These are phyloP conservation scores for Hemaris fuciformis DNA, from an alignment of 2,888 invertebrate genomes.

Conservation along the genomic window DNA sequence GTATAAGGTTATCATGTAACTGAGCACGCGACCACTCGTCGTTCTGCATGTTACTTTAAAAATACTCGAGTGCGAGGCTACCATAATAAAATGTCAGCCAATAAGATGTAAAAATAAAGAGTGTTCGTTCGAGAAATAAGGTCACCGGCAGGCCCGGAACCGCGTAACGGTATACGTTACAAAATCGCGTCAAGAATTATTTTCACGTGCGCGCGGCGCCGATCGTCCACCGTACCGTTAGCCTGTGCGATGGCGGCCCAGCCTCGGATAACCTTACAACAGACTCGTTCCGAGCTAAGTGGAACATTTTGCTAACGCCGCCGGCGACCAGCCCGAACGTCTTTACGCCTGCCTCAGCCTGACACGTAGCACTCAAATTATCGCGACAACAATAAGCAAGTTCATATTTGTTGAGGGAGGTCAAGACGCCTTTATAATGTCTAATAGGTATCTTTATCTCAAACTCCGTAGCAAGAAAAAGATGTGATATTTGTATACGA, in stretches of 20 bases:
- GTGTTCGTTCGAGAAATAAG: slow-evolving; percentile 72
- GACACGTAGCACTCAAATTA: background rate
- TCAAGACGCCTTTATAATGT: background rate
- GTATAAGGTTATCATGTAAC: too few relatives aligned
- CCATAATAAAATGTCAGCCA: slow-evolving; percentile 55
- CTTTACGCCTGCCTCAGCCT: slow-evolving; percentile 11
- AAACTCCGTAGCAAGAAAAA: slow-evolving; percentile 12
- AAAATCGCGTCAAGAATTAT: slow-evolving; percentile 81
- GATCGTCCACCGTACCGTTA: slow-evolving; percentile 62
- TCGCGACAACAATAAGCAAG: slow-evolving; percentile 2
- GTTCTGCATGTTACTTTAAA: too few relatives aligned
- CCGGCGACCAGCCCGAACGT: background rate
- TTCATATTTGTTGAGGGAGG: slow-evolving; percentile 14
- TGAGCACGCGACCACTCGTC: too few relatives aligned
- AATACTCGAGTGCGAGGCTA: slow-evolving; percentile 32
- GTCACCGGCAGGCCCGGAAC: slow-evolving; percentile 78
- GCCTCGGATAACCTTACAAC: slow-evolving; percentile 49
- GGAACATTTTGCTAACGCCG: slow-evolving; percentile 40
- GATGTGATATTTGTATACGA: too few relatives aligned
- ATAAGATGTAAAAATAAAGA: slow-evolving; percentile 75
- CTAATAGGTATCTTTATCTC: background rate
- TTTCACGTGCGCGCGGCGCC: slow-evolving; percentile 74
- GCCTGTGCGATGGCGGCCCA: slow-evolving; percentile 51
- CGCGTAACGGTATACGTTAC: slow-evolving; percentile 78
- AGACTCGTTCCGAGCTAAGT: slow-evolving; percentile 53